Base-by-base conservation (phyloP, 1,140 invertebrate genomes). In the Caenorhabditis inopinata region DNA sequence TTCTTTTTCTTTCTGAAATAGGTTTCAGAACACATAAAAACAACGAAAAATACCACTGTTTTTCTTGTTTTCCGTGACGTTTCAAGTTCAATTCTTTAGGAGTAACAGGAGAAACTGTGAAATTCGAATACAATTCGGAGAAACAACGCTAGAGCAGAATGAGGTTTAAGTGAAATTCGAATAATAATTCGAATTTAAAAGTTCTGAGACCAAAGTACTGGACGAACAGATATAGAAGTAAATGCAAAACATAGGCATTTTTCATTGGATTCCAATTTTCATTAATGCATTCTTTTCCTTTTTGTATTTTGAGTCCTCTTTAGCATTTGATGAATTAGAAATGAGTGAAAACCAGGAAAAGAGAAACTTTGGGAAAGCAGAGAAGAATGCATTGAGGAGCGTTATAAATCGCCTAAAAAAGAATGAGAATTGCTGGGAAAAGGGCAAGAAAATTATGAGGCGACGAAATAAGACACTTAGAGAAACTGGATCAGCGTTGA, bases 391-490 rank as follows among this genome's bases (percentile, higher is more conserved):
- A 42, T 21, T n/a, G 27, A 12, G n/a, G 38, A 68, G 38, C 5
- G 58, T 38, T 38, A 68, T 68, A 68, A 68, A 68, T 68, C 58
- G 29, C 23, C 32, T 16, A 32, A n/a, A n/a, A 68, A 68, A 68
- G 32, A 42, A 68, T 42, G 25, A 25, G 21, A 68, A 68, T 68
- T 38, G 58, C 58, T 68, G 58, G 32, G 58, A 68, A 68, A 68
- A 29, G 16, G 27, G 18, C 29, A 12, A 16, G 32, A 58, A 29
- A 58, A 23, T 58, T 27, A 58, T 32, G 51, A 32, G 27, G n/a
- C 5, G 27, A 25, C 23, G 11, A 6, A 7, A 58, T n/a, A 32
- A 58, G 51, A 6, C 2, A 32, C 32, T 29, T 14, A 2, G n/a
- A n/a, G 32, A 16, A 58, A 58, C 25, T 58, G 32, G 51, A 32